Evolutionary conservation across 1,140 invertebrate species (phyloP).

Genomic region (Stegodyphus mimosarum): DNA sequence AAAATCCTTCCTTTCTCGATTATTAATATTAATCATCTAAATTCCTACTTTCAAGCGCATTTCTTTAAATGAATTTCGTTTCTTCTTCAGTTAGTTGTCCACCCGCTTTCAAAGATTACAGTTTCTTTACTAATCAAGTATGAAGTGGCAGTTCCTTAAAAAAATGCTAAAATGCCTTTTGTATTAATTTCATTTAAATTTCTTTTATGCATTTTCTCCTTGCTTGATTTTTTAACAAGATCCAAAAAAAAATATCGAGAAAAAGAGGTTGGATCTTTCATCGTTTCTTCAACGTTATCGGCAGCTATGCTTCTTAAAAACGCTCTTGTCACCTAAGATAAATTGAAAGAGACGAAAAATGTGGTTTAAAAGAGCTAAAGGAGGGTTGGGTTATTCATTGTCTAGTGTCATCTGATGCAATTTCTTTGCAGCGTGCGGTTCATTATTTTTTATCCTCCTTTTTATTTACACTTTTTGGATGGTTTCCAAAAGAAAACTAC

Average conservation of each 20-base stretch:
- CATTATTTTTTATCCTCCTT: slow-evolving; percentile 27
- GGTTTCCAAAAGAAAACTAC: slow-evolving; percentile 17
- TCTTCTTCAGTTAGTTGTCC: slow-evolving; percentile 40
- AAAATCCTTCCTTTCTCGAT: slow-evolving; percentile 12
- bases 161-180: too few species aligned
- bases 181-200: too few species aligned
- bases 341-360: slow-evolving; percentile 38
- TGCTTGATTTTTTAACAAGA: too few species aligned
- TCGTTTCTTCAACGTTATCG: slow-evolving; percentile 41
- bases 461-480: slow-evolving; percentile 22
- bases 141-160: too few species aligned
- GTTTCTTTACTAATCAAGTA: too few species aligned
- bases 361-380: slow-evolving; percentile 46
- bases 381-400: slow-evolving; percentile 44
- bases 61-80: slow-evolving; percentile 31
- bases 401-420: slow-evolving; percentile 48
- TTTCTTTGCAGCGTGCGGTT: slow-evolving; percentile 45
- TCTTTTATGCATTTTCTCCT: too few species aligned
- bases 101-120: slow-evolving; percentile 8
- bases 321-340: slow-evolving; percentile 51
- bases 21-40: slow-evolving; percentile 41
- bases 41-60: slow-evolving; percentile 1
- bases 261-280: too few species aligned
- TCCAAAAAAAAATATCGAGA: too few species aligned
- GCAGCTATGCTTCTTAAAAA: slow-evolving; percentile 38